Base-by-base conservation (phyloP, 1,140 invertebrate species). In the Oncopodura yosiiana region DNA sequence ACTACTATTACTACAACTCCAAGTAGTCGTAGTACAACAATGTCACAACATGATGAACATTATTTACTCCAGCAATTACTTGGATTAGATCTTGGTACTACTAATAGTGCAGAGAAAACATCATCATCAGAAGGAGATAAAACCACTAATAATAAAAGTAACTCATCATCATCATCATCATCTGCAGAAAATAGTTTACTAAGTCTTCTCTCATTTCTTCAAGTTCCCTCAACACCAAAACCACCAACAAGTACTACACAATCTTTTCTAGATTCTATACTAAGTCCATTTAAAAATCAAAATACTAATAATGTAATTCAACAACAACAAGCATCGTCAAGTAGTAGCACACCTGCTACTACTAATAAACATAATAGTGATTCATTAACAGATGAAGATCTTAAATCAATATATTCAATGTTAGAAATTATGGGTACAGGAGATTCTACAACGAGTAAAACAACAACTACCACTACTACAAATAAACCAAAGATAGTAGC, bases 401-500 rank as follows among this genome's bases (percentile, higher is more conserved):
- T n/a, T n/a, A n/a, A n/a, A n/a, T n/a, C n/a, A n/a, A n/a, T n/a
- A n/a, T n/a, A n/a, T n/a, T n/a, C n/a, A n/a, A n/a, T n/a, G n/a
- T n/a, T n/a, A n/a, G n/a, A n/a, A n/a, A n/a, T n/a, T n/a, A n/a
- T n/a, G n/a, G n/a, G n/a, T n/a, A n/a, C n/a, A n/a, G n/a, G n/a
- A n/a, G n/a, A n/a, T n/a, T n/a, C 56, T 19, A 46, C 53, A 30
- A 48, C 49, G 6, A 38, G 39, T 2, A 57, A n/a, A 18, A 50
- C 55, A 12, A 52, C 49, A 2, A 32, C 49, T 1, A 46, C 53
- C 1, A 30, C 18, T 6, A 46, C 49, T 18, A 42, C 53, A 30
- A 44, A 23, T 18, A 53, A 23, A 36, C 23, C 52, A 9, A 30
- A 41, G n/a, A n/a, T 27, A 54, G 24, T 5, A 32, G 24, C 11